These are phyloP conservation scores for Phengaris arion DNA, from an alignment of 2,888 invertebrate genomes.

Conservation along the genomic window DNA sequence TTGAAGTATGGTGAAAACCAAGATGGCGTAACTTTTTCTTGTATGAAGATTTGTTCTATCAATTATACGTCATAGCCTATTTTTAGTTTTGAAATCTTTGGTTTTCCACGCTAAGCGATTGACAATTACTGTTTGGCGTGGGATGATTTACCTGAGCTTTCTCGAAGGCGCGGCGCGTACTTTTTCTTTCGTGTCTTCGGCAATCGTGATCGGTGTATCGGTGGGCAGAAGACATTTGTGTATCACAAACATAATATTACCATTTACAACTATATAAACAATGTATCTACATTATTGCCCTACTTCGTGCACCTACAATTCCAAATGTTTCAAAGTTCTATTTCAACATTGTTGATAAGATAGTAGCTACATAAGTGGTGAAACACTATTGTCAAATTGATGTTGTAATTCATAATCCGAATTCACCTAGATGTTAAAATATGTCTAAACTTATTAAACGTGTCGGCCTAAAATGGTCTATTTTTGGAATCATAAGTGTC, in stretches of 20 bases:
- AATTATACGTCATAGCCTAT: no score
- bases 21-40: no score
- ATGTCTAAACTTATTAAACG: background rate
- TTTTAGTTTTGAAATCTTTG: no score
- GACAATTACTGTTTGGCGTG: no score
- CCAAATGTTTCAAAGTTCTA: background rate
- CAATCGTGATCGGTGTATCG: no score
- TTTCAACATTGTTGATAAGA: background rate
- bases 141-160: no score
- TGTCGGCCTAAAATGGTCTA: background rate
- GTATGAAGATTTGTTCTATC: no score
- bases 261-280: no score
- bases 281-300: background rate
- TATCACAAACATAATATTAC: background rate
- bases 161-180: background rate
- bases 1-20: no score
- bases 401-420: slow-evolving; percentile 1
- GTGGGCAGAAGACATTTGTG: background rate
- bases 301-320: background rate
- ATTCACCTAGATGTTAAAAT: background rate
- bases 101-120: no score
- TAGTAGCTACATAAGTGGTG: background rate
- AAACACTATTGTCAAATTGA: background rate
- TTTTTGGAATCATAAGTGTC: background rate
- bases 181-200: background rate